Percentiles rank a stretch among this genome's conserved stretches.
Evolutionary conservation across 2,797 vertebrate genomes (phyloP).

Genomic region (Pseudotriccus pelzelni): DNA sequence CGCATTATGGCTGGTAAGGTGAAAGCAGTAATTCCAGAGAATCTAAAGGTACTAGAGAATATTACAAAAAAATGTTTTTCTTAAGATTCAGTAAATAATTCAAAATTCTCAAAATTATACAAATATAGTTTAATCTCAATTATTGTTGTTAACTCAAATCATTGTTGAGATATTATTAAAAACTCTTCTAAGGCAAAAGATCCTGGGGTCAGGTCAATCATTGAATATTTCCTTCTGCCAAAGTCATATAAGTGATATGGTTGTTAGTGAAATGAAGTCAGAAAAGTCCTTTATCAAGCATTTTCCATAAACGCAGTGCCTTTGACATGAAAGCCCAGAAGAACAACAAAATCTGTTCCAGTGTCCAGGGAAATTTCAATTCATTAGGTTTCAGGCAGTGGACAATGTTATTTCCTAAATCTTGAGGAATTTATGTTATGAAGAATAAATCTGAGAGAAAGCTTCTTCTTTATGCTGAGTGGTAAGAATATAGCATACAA

Average conservation of each 20-base stretch:
- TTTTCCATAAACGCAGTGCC: not conserved
- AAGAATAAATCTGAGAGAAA: not conserved
- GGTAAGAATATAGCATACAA: not conserved
- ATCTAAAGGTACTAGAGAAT: not conserved
- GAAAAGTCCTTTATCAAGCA: not conserved
- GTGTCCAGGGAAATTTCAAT: not conserved
- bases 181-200: not conserved
- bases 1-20: not conserved
- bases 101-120: not conserved
- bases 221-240: not conserved
- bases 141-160: not conserved
- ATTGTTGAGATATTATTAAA: not conserved
- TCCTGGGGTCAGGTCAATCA: accelerated
- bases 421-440: not conserved
- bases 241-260: not conserved
- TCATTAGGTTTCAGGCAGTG: not conserved
- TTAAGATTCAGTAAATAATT: not conserved
- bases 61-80: not conserved
- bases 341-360: not conserved
- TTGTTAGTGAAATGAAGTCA: not conserved
- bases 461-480: not conserved
- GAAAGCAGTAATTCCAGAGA: not conserved
- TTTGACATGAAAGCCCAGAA: not conserved
- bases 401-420: not conserved
- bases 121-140: not conserved